Percentiles rank a stretch among this genome's conserved stretches.
phyloP scores from a whole-genome alignment of 2,113 vertebrate genomes.

The Oryzias melastigma region DNA sequence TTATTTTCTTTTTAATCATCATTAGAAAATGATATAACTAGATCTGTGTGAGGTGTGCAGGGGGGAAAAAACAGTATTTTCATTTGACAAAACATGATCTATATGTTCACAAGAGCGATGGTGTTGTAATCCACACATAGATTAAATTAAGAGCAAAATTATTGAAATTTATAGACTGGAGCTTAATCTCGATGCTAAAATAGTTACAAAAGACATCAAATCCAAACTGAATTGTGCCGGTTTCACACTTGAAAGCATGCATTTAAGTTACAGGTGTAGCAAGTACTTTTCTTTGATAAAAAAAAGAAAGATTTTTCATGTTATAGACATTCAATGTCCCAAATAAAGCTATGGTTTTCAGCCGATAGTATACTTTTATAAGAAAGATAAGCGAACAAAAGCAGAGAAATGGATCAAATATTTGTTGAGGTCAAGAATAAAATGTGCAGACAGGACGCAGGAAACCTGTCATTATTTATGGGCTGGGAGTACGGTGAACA shows the following conservation, averaged over 20 bases:
- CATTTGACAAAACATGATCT: conserved; percentile 16
- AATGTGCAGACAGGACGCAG: conserved; percentile 33
- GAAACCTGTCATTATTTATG: conserved; percentile 63
- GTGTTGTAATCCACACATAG: no score
- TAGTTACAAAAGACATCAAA: no score
- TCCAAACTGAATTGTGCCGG: no score
- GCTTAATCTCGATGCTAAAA: no score
- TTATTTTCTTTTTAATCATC: conserved; percentile 9
- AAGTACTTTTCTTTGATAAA: no score
- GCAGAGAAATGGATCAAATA: conserved; percentile 35
- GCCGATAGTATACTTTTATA: conserved; percentile 22
- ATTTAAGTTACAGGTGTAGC: no score
- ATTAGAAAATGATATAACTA: conserved; percentile 17
- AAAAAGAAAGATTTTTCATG: no score
- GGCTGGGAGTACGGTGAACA: conserved; percentile 54
- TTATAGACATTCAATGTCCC: no score
- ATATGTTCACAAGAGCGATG: conserved; percentile 2
- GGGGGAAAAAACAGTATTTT: conserved; percentile 14
- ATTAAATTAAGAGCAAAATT: no score
- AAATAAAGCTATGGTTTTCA: no score
- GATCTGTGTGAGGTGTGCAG: conserved; percentile 7
- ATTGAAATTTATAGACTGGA: no score
- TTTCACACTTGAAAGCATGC: no score
- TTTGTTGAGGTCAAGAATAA: conserved; percentile 11
- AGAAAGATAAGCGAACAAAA: conserved; percentile 40